Evolutionary conservation across 2,797 vertebrate genomes (phyloP).

Genomic region (Trichosurus vulpecula): DNA sequence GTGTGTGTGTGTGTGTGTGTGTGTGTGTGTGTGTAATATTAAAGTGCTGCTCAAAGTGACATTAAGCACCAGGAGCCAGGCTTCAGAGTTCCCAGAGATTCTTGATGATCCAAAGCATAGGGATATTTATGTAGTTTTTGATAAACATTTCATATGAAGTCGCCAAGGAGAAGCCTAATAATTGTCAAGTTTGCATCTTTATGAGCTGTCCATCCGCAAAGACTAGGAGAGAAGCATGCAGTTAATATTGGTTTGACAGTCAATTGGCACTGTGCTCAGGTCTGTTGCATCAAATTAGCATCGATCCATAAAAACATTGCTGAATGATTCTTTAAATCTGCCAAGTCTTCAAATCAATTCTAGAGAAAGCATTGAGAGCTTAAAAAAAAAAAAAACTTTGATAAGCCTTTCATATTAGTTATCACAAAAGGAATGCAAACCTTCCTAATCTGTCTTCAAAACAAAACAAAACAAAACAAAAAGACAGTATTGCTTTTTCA

Average conservation of each 20-base stretch:
- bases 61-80: slow-evolving; percentile 46
- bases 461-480: slow-evolving; percentile 34
- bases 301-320: slow-evolving; percentile 78
- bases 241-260: slow-evolving; percentile 81
- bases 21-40: background rate
- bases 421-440: slow-evolving; percentile 63
- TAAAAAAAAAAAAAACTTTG: slow-evolving; percentile 55
- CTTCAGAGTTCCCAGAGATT: background rate
- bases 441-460: slow-evolving; percentile 70
- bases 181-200: slow-evolving; percentile 81
- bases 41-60: slow-evolving; percentile 44
- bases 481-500: slow-evolving; percentile 73
- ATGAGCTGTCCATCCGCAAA: slow-evolving; percentile 81
- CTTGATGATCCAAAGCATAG: slow-evolving; percentile 56
- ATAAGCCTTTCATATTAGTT: slow-evolving; percentile 76
- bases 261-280: slow-evolving; percentile 71
- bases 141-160: slow-evolving; percentile 70
- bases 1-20: background rate
- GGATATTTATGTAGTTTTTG: slow-evolving; percentile 56
- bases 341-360: slow-evolving; percentile 79
- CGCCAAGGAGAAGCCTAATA: slow-evolving; percentile 68
- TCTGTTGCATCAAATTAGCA: slow-evolving; percentile 81
- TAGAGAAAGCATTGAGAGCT: slow-evolving; percentile 58
- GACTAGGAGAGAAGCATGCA: slow-evolving; percentile 69
- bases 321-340: slow-evolving; percentile 81